Conservation (phyloP, 2,113 vertebrate species). For the Cyphomyrus discorhynchus region DNA sequence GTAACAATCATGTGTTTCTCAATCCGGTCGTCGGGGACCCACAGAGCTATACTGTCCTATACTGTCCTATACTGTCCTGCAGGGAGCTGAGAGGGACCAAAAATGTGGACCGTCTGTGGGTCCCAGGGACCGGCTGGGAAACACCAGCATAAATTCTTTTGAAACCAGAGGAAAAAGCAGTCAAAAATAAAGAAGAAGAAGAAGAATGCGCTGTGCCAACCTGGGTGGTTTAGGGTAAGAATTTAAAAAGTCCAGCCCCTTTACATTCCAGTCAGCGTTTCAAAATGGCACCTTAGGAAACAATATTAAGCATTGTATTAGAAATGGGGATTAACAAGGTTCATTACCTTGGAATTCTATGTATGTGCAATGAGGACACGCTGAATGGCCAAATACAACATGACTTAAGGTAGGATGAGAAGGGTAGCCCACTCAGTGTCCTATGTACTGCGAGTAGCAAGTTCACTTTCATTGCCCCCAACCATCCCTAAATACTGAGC, state of each 20-base stretch:
- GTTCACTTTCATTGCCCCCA: slow-evolving; percentile 11
- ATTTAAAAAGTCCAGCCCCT: background rate
- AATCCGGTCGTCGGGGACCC: background rate
- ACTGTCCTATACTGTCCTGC: background rate
- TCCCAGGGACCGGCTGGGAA: background rate
- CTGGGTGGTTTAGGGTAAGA: background rate
- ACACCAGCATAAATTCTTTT: background rate
- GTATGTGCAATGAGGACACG: background rate
- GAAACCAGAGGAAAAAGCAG: background rate
- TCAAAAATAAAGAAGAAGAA: background rate
- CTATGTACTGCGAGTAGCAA: background rate
- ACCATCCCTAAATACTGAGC: background rate
- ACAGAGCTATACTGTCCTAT: too few relatives aligned
- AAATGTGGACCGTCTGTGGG: background rate
- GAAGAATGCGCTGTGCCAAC: background rate
- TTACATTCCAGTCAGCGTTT: background rate
- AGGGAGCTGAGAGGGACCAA: background rate
- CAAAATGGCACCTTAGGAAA: slow-evolving; percentile 1
- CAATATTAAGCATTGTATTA: slow-evolving; percentile 6
- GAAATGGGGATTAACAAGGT: background rate
- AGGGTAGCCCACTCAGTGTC: background rate
- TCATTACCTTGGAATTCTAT: slow-evolving; percentile 11
- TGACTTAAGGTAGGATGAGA: background rate
- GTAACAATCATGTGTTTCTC: background rate
- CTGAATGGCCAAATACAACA: background rate